These are phyloP conservation scores for Holacanthus passer DNA, from an alignment of 2,113 vertebrate genomes.

Conservation along the genomic window DNA sequence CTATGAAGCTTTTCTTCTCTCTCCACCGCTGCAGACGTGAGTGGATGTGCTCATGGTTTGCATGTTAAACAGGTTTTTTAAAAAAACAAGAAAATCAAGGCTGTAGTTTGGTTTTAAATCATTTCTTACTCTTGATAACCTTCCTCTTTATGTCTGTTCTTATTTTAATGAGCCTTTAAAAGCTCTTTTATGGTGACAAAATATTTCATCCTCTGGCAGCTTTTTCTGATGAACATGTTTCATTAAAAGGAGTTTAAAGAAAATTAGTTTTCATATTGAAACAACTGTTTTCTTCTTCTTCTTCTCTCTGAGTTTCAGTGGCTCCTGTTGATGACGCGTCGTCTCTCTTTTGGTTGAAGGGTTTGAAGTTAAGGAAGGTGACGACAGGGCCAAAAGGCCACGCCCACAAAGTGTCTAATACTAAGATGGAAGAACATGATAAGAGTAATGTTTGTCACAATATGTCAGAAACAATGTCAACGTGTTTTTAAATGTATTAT, in stretches of 20 bases:
- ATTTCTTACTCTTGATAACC: background rate
- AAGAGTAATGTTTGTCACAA: background rate
- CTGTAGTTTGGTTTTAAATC: slow-evolving; percentile 1
- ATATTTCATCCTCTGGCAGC: no score
- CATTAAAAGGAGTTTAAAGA: background rate
- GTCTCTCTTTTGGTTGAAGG: background rate
- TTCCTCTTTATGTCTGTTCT: background rate
- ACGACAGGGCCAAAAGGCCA: background rate
- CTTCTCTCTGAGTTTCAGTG: no score
- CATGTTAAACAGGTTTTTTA: background rate
- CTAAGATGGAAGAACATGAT: background rate
- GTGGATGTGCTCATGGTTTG: no score
- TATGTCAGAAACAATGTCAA: background rate
- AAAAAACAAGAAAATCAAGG: background rate
- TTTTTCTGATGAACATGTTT: no score
- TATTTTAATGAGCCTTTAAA: background rate
- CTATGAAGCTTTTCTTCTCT: background rate
- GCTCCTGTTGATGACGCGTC: background rate
- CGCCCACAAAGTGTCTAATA: background rate
- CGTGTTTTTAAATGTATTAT: no score
- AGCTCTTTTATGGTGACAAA: background rate
- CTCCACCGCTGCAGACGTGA: background rate
- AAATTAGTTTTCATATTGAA: background rate
- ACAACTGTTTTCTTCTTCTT: no score
- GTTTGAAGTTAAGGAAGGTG: background rate